These are phyloP conservation scores for Onchidella celtica DNA, from an alignment of 2,888 invertebrate genomes.

Conservation along the genomic window DNA sequence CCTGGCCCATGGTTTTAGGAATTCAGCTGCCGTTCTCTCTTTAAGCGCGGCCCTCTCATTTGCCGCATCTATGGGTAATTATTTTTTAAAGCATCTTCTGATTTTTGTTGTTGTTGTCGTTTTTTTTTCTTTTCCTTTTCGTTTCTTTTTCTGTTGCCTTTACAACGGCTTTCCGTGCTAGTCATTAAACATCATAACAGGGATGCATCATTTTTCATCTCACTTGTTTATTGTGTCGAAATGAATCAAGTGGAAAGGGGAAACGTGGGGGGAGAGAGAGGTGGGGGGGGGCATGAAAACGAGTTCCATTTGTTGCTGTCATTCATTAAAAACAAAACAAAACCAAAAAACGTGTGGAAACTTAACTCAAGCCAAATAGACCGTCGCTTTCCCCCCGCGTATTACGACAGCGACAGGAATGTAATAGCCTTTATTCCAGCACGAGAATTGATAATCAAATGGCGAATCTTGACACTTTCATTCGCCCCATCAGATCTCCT, in stretches of 20 bases:
- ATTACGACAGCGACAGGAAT: conserved; percentile 5
- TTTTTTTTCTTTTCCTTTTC: not conserved
- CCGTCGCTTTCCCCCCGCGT: not conserved
- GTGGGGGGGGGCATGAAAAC: too few relatives aligned
- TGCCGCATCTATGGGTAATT: too few relatives aligned
- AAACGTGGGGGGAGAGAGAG: too few relatives aligned
- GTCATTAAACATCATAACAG: conserved; percentile 16
- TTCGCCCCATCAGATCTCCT: not conserved
- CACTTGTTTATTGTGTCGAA: too few relatives aligned
- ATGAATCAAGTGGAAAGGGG: too few relatives aligned
- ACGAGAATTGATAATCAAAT: conserved; percentile 29
- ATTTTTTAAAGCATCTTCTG: too few relatives aligned
- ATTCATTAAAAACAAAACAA: conserved; percentile 10
- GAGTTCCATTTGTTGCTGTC: not conserved
- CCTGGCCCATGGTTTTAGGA: too few relatives aligned
- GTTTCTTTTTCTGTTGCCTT: not conserved
- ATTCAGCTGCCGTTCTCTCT: too few relatives aligned
- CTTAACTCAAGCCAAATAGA: conserved; percentile 17
- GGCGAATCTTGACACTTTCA: conserved; percentile 10
- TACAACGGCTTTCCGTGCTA: not conserved
- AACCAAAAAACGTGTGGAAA: conserved; percentile 29
- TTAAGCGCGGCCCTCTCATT: too few relatives aligned
- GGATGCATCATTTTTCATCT: conserved; percentile 19
- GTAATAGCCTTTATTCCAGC: conserved; percentile 20
- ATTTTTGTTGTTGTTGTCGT: not conserved